Evolutionary conservation across 2,113 vertebrate species (phyloP).

Genomic region (Daboia siamensis): DNA sequence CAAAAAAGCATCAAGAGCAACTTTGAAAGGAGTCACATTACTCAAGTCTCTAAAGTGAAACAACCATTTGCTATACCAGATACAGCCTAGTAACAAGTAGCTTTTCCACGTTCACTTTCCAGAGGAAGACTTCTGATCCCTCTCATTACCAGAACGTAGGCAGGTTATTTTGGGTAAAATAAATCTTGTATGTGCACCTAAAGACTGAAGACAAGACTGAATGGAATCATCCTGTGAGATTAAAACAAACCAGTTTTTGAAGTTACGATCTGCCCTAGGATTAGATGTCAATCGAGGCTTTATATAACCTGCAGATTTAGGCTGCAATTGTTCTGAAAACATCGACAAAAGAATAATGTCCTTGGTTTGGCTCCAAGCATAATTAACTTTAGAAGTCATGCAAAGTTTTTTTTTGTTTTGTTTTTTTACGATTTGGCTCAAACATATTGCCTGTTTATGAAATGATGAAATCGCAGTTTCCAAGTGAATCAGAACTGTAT

Average conservation of each 20-base stretch:
- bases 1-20: not conserved
- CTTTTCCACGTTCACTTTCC: not conserved
- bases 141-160: not conserved
- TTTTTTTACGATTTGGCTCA: constrained; percentile 1
- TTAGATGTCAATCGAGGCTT: not conserved
- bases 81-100: not conserved
- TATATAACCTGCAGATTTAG: not conserved
- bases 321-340: not conserved
- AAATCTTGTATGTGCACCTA: not conserved
- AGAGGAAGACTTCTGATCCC: not conserved
- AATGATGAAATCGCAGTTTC: not conserved
- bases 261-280: not conserved
- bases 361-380: not conserved
- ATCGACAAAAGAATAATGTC: not conserved
- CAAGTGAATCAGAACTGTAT: constrained; percentile 12
- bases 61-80: not conserved
- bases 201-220: not conserved
- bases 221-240: not conserved
- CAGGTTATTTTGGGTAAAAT: not conserved
- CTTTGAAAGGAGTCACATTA: not conserved
- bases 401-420: not conserved
- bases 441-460: not conserved
- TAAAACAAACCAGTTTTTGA: not conserved
- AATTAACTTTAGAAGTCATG: not conserved
- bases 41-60: not conserved